phyloP scores from a whole-genome alignment of 2,888 invertebrate genomes.

The Cheilosia urbana region DNA sequence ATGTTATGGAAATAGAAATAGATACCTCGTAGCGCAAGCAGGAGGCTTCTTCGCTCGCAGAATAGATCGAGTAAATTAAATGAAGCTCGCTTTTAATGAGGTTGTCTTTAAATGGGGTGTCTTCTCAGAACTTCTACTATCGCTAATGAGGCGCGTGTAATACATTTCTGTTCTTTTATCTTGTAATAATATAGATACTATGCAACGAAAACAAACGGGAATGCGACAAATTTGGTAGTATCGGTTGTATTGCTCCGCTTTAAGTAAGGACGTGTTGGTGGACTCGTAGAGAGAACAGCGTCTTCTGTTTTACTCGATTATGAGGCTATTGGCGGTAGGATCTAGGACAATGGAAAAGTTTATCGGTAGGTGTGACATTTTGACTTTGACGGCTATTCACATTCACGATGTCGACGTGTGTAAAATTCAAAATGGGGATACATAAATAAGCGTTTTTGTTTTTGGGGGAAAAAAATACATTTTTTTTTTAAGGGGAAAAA shows the following conservation, averaged over 20 bases:
- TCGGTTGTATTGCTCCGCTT: background rate
- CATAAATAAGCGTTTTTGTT: no score
- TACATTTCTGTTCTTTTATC: background rate
- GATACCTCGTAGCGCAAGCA: background rate
- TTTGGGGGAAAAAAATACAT: no score
- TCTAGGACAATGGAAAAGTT: conserved; percentile 1
- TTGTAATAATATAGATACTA: background rate
- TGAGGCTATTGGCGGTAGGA: conserved; percentile 22
- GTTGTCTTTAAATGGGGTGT: conserved; percentile 48
- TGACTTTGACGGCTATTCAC: conserved; percentile 51
- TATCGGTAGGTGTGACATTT: conserved; percentile 50
- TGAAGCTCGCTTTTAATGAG: conserved; percentile 53
- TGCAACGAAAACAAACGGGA: background rate
- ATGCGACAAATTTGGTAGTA: conserved; percentile 37
- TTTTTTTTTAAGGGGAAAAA: no score
- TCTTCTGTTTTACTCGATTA: conserved; percentile 13
- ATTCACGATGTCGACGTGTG: conserved; percentile 10
- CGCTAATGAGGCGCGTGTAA: conserved; percentile 39
- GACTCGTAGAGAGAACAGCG: background rate
- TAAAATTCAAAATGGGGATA: background rate
- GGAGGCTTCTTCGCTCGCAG: conserved; percentile 31
- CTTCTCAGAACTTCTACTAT: conserved; percentile 18
- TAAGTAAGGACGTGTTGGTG: background rate
- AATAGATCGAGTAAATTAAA: conserved; percentile 67
- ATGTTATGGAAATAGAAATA: conserved; percentile 3